These are phyloP conservation scores for Leucozona laternaria DNA, from an alignment of 2,888 invertebrate species.

Conservation along the genomic window DNA sequence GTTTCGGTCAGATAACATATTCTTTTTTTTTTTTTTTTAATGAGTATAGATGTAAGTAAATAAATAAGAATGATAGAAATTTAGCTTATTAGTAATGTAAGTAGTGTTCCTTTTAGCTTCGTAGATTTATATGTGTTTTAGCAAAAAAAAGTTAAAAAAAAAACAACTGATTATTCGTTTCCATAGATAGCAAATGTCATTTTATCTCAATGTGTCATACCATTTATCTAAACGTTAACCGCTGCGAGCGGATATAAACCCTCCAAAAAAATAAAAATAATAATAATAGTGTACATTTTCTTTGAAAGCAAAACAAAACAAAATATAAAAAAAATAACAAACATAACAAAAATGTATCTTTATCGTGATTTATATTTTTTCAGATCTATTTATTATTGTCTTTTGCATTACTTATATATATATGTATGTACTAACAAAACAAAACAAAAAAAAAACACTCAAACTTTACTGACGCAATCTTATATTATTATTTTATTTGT, in stretches of 20 bases:
- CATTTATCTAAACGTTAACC: conserved; percentile 72
- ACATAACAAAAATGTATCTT: conserved; percentile 54
- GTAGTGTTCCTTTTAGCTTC: conserved; percentile 76
- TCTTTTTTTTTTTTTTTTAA: conserved; percentile 25
- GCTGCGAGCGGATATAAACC: conserved; percentile 62
- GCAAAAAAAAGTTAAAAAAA: conserved; percentile 30
- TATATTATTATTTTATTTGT: conserved; percentile 51
- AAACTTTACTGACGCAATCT: conserved; percentile 63
- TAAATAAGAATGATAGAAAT: conserved; percentile 41
- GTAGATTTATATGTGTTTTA: conserved; percentile 75
- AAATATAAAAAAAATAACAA: conserved; percentile 10
- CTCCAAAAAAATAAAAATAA: conserved; percentile 54
- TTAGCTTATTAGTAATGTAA: conserved; percentile 63
- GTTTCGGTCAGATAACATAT: conserved; percentile 47
- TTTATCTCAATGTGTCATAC: conserved; percentile 65
- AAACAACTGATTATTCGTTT: conserved; percentile 50
- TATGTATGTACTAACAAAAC: conserved; percentile 57
- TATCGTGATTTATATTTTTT: conserved; percentile 73
- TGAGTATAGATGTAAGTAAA: conserved; percentile 50
- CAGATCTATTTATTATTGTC: conserved; percentile 71
- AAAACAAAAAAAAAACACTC: conserved; percentile 55
- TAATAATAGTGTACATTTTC: conserved; percentile 51
- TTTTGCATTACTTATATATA: conserved; percentile 50
- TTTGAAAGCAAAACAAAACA: conserved; percentile 34
- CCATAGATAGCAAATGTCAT: conserved; percentile 69